Conservation (phyloP, 1,140 invertebrate species). For the Luehdorfia chinensis region DNA sequence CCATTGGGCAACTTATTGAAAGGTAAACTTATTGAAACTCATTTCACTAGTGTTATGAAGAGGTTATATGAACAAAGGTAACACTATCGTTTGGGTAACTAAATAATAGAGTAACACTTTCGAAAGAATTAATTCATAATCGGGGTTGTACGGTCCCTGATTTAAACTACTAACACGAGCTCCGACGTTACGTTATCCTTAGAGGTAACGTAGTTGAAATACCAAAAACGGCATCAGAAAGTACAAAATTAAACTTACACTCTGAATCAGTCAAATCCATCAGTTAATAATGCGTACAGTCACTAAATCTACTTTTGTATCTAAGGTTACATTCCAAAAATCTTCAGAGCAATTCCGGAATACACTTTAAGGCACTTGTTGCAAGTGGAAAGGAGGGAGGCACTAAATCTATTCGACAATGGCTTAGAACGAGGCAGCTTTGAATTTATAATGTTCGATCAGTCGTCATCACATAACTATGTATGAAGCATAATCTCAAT, state of each 20-base stretch:
- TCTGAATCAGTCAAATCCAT: conserved; percentile 24
- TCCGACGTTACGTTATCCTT: too few species aligned
- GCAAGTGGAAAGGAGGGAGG: background rate
- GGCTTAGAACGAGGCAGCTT: conserved; percentile 6
- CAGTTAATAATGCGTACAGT: background rate
- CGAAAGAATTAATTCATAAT: too few species aligned
- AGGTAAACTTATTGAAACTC: too few species aligned
- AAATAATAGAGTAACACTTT: too few species aligned
- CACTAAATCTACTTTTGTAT: background rate
- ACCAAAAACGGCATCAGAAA: too few species aligned
- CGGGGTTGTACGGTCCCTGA: too few species aligned
- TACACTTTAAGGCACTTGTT: background rate
- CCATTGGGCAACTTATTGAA: too few species aligned
- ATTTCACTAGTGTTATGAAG: too few species aligned
- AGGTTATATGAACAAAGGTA: too few species aligned
- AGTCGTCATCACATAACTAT: conserved; percentile 43
- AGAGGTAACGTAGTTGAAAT: background rate
- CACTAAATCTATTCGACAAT: conserved; percentile 1
- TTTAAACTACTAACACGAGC: too few species aligned
- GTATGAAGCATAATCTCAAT: conserved; percentile 53
- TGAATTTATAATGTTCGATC: conserved; percentile 7
- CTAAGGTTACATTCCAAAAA: background rate
- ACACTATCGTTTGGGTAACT: too few species aligned
- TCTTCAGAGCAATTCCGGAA: background rate
- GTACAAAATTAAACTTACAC: too few species aligned